Conservation (phyloP, 2,797 vertebrate genomes). For the Thaleichthys pacificus region DNA sequence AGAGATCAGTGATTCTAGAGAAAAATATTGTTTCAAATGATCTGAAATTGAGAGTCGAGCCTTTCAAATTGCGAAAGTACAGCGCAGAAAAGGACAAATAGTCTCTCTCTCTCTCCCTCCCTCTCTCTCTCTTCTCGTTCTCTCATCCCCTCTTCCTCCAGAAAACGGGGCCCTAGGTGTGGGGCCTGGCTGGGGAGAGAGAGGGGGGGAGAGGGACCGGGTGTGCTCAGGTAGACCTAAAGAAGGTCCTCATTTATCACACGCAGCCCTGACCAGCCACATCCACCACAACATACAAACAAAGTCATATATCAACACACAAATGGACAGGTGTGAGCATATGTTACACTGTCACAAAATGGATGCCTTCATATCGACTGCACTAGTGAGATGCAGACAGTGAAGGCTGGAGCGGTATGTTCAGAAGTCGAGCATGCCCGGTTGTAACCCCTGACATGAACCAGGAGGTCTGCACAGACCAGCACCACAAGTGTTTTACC, state of each 20-base stretch:
- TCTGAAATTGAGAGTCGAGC: too few species aligned
- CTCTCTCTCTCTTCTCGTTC: conserved; percentile 43
- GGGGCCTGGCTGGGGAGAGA: conserved; percentile 16
- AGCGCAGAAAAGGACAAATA: too few species aligned
- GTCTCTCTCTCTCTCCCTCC: conserved; percentile 6
- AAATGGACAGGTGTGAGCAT: background rate
- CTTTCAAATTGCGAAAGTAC: too few species aligned
- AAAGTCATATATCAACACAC: background rate
- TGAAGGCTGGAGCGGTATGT: too few species aligned
- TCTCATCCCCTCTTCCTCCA: conserved; percentile 33
- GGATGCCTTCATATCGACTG: conserved; percentile 50
- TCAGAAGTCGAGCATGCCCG: too few species aligned
- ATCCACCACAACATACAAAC: conserved; percentile 45
- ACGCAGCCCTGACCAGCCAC: conserved; percentile 72
- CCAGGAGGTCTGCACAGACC: too few species aligned
- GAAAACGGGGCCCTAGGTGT: too few species aligned
- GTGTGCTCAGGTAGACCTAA: conserved; percentile 74
- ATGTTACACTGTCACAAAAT: conserved; percentile 39
- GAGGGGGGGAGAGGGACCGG: conserved; percentile 63
- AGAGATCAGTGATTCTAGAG: too few species aligned
- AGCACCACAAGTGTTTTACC: too few species aligned
- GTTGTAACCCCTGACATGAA: too few species aligned
- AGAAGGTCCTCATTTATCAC: conserved; percentile 84
- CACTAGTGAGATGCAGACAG: background rate
- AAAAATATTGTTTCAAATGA: too few species aligned